A percentile compares a stretch with the other conserved stretches of the same genome.
Conservation (phyloP, 2,113 vertebrate genomes). For the Onychorhynchus coronatus region DNA sequence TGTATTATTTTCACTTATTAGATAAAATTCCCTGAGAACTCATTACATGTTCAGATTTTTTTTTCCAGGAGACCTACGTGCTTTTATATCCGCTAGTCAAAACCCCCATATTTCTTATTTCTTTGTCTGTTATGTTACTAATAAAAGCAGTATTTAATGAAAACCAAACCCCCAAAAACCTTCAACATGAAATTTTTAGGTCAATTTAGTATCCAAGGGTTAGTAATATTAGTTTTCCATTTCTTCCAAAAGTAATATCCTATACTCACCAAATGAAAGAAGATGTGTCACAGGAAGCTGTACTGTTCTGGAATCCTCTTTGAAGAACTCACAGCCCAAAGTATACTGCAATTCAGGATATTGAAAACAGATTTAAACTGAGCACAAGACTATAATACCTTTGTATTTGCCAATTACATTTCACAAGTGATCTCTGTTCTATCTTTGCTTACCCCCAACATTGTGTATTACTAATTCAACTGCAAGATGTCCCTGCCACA, state of each 20-base stretch:
- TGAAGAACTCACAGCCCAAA: slow-evolving; percentile 92
- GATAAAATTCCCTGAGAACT: not conserved
- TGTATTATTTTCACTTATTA: not conserved
- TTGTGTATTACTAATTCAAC: not conserved
- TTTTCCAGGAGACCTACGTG: not conserved
- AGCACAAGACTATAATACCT: not conserved
- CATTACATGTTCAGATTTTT: not conserved
- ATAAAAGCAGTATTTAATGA: not conserved
- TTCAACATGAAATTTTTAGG: not conserved
- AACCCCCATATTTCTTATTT: not conserved
- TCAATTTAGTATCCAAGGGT: not conserved
- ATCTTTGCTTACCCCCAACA: not conserved
- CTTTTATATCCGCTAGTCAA: not conserved
- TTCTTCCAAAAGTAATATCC: not conserved
- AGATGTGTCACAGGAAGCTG: slow-evolving; percentile 84
- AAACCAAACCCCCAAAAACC: not conserved
- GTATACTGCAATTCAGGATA: slow-evolving; percentile 80
- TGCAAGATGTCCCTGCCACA: not conserved
- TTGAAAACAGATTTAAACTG: not conserved
- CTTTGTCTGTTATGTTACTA: not conserved
- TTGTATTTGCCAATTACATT: not conserved
- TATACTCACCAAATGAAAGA: slow-evolving; percentile 88
- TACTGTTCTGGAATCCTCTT: slow-evolving; percentile 76
- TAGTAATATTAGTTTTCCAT: not conserved
- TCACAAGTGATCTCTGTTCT: not conserved